Evolutionary conservation across 2,888 invertebrate species (phyloP).

Genomic region (Chrysina gloriosa): DNA sequence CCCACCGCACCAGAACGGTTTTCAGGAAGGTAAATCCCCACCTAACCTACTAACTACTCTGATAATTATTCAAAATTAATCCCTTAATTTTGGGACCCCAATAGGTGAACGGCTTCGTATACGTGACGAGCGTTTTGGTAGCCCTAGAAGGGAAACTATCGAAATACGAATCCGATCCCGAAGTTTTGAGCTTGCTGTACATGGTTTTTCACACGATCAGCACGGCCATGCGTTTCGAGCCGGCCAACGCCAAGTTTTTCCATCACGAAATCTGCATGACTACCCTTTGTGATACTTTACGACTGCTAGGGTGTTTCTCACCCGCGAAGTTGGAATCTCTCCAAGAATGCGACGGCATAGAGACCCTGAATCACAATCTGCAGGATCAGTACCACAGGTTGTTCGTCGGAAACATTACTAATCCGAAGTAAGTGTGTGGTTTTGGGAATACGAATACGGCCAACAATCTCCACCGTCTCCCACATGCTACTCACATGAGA

Average conservation of each 20-base stretch:
- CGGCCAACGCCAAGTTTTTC: slow-evolving; percentile 98
- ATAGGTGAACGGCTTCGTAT: slow-evolving; percentile 94
- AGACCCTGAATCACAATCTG: slow-evolving; percentile 43
- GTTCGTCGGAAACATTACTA: slow-evolving; percentile 81
- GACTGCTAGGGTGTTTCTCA: slow-evolving; percentile 90
- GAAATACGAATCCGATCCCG: slow-evolving; percentile 65
- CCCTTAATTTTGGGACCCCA: no score
- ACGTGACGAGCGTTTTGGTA: slow-evolving; percentile 94
- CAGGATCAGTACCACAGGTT: slow-evolving; percentile 74
- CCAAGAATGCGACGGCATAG: slow-evolving; percentile 55
- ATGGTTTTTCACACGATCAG: slow-evolving; percentile 95
- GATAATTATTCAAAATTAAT: background rate
- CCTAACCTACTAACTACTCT: background rate
- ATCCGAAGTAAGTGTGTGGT: slow-evolving; percentile 69
- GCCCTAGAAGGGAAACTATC: slow-evolving; percentile 87
- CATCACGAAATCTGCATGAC: slow-evolving; percentile 96
- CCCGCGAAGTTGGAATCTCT: slow-evolving; percentile 57
- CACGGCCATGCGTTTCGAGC: slow-evolving; percentile 98
- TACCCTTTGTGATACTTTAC: slow-evolving; percentile 91
- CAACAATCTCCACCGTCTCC: no score
- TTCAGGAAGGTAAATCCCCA: slow-evolving; percentile 83
- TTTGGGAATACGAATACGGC: background rate
- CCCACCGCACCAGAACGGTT: slow-evolving; percentile 94
- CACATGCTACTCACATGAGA: no score
- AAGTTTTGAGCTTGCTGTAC: slow-evolving; percentile 82